Base-by-base conservation (phyloP, 53 echinoderm and acorn worm species). In the Zoroaster sp. region DNA sequence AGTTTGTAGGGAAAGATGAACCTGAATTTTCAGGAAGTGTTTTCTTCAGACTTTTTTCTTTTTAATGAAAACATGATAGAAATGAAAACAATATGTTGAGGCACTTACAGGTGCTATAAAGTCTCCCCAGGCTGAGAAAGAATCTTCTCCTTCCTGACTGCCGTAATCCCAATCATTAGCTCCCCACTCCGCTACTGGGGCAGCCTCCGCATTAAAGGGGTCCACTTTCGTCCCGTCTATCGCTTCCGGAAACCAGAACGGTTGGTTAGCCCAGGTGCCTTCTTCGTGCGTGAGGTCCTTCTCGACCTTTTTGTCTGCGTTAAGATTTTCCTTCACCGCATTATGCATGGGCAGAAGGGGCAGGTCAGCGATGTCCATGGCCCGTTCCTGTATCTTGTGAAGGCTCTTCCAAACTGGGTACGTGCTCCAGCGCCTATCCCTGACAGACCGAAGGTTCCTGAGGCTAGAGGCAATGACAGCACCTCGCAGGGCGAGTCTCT, bases 381-480 rank as follows among this genome's bases (percentile, higher is more conserved):
- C 69, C 4, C 85, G 70, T 12, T 71, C 47, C 52, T 85, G 85
- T 3, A 85, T 47, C 49, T n/a, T 85, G 71, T 85, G 85, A 0
- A 85, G 71, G 46, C 30, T 46, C 70, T 71, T 71, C 85, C 85
- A 85, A 32, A 83, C 66, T 5, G 83, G 83, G 21, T 12, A 46
- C 34, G 35, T 51, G 13, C 8, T 40, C 37, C 35, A 70, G 35
- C 85, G 85, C n/a, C 85, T 69, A n/a, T 70, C 47, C 6, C 85
- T 28, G 23, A 47, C 35, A 9, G 66, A 71, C 32, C 85, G 47
- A 17, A 85, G 52, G 71, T 49, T 70, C 32, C 71, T 33, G 70
- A 85, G 85, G 71, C 52, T 51, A 4, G 85, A 66, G 49, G 85
- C 70, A 35, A 85, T 47, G n/a, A 49, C 85, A n/a, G 71, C 85